phyloP scores from a whole-genome alignment of 2,113 vertebrate species.

The Nanger granti region DNA sequence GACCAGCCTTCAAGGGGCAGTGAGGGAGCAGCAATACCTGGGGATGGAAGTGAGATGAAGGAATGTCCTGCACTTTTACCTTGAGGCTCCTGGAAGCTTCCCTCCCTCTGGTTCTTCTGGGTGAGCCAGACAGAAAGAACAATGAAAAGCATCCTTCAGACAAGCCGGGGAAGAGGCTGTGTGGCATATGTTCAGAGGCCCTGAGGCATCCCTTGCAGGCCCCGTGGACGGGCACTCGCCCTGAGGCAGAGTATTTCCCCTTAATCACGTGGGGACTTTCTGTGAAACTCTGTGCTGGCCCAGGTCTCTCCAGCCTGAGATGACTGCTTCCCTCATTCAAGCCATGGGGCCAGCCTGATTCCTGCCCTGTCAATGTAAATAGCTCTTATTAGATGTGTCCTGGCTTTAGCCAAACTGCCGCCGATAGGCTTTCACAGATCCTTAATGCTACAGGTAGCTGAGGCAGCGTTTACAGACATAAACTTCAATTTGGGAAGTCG shows the following conservation, averaged over 20 bases:
- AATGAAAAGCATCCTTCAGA: constrained; percentile 40
- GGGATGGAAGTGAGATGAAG: not conserved
- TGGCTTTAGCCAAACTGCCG: not conserved
- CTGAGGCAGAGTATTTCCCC: not conserved
- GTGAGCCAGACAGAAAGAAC: not conserved
- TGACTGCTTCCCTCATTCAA: not conserved
- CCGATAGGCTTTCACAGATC: accelerated
- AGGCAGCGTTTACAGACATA: not conserved
- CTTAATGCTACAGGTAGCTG: not conserved
- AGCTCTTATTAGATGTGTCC: not conserved
- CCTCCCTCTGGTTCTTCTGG: not conserved
- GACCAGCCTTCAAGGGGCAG: not conserved
- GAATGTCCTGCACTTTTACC: not conserved
- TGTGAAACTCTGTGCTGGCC: not conserved
- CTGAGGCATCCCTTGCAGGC: not conserved
- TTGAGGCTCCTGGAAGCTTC: not conserved
- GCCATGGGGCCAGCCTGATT: not conserved
- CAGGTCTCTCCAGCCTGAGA: not conserved
- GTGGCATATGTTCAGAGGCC: not conserved
- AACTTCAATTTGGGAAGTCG: not conserved
- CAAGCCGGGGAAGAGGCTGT: not conserved
- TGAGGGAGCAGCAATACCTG: not conserved
- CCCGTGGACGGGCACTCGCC: not conserved
- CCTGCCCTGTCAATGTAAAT: not conserved
- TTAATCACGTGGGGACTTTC: not conserved